Percentiles rank a stretch among this genome's conserved stretches.
These are phyloP conservation scores for Acanthochromis polyacanthus DNA, from an alignment of 2,113 vertebrate genomes.

Conservation along the genomic window DNA sequence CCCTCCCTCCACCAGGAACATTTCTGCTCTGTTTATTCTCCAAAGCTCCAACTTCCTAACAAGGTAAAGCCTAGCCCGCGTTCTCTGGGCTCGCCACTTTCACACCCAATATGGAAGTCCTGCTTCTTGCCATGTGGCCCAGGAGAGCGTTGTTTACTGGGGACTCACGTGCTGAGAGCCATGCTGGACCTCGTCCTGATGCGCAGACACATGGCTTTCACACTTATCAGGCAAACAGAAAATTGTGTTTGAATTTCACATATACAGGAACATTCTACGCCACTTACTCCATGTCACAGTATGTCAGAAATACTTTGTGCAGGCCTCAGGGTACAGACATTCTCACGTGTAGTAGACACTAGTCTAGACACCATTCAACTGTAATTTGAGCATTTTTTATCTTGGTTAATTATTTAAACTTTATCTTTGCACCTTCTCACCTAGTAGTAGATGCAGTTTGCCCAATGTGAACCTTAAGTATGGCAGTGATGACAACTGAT, in stretches of 20 bases:
- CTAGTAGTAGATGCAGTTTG: too few relatives aligned
- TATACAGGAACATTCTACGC: conserved; percentile 30
- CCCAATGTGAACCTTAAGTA: too few relatives aligned
- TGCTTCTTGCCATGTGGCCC: conserved; percentile 61
- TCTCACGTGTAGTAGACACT: too few relatives aligned
- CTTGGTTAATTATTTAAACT: background rate
- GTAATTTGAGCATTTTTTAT: too few relatives aligned
- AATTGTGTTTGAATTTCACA: conserved; percentile 41
- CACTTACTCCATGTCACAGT: conserved; percentile 21
- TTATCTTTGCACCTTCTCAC: too few relatives aligned
- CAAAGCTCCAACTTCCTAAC: conserved; percentile 82
- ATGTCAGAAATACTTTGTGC: background rate
- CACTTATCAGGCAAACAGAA: conserved; percentile 43
- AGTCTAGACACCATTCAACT: background rate
- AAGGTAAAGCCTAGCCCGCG: conserved; percentile 79
- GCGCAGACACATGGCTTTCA: conserved; percentile 26
- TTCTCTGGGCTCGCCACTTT: conserved; percentile 53
- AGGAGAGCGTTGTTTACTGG: conserved; percentile 58
- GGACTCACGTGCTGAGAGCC: conserved; percentile 56
- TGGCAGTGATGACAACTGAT: too few relatives aligned
- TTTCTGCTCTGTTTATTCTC: conserved; percentile 77
- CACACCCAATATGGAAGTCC: conserved; percentile 87
- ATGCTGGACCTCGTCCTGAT: conserved; percentile 45
- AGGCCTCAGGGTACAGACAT: background rate
- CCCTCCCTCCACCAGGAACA: conserved; percentile 34